Evolutionary conservation across 2,797 vertebrate genomes (phyloP).

Genomic region (Clarias fuscus): DNA sequence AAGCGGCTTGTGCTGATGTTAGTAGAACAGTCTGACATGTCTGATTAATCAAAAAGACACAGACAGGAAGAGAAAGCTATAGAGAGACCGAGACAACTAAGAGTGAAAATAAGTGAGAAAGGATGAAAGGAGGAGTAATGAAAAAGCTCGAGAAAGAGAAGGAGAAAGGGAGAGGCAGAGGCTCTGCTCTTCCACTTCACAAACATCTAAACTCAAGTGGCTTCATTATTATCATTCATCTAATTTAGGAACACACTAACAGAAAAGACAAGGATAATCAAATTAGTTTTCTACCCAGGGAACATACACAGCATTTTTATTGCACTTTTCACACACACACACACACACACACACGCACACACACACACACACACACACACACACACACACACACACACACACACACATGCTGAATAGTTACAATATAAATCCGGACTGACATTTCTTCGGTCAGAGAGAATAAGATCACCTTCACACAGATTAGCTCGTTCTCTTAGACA

Average conservation of each 20-base stretch:
- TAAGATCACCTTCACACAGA: not conserved
- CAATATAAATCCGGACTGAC: not conserved
- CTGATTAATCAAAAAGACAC: constrained; percentile 49
- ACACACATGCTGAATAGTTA: not conserved
- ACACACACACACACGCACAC: no score
- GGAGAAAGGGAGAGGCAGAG: not conserved
- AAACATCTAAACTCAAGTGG: constrained; percentile 11
- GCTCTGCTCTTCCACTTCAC: not conserved
- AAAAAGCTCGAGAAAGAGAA: not conserved
- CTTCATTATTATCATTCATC: constrained; percentile 9
- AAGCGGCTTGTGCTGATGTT: constrained; percentile 40
- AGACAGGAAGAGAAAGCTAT: not conserved
- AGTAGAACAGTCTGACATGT: constrained; percentile 42
- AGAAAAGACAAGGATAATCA: constrained; percentile 26
- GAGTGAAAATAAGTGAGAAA: no score
- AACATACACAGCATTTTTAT: not conserved
- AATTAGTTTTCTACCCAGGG: constrained; percentile 21
- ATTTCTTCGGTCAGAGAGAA: not conserved
- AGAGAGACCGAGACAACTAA: not conserved
- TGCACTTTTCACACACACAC: no score
- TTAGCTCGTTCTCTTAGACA: not conserved
- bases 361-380: no score
- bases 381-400: no score
- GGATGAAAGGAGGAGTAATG: not conserved
- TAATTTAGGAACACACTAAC: constrained; percentile 33